Percentiles rank a stretch among this genome's conserved stretches.
phyloP scores from a whole-genome alignment of 2,888 invertebrate species.

The Agriopis marginaria region DNA sequence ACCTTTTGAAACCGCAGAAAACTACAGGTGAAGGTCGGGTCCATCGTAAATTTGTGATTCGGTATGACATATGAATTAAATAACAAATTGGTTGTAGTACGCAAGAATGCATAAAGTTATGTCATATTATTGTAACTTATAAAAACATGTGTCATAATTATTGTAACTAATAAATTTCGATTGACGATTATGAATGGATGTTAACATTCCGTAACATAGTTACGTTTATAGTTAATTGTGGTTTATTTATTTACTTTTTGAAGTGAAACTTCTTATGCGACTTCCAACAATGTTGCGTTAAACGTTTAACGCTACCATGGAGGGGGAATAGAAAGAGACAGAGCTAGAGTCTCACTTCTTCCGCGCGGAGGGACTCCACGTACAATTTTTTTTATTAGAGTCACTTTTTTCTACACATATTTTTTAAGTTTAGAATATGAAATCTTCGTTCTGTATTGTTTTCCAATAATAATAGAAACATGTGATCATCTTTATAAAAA shows the following conservation, averaged over 20 bases:
- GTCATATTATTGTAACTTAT: conserved; percentile 23
- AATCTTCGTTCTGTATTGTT: not conserved
- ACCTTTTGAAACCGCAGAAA: conserved; percentile 24
- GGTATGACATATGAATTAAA: conserved; percentile 29
- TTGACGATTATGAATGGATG: conserved; percentile 7
- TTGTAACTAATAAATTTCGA: conserved; percentile 7
- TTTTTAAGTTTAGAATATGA: too few relatives aligned
- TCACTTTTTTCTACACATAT: too few relatives aligned
- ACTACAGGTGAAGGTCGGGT: conserved; percentile 28
- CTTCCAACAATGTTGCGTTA: too few relatives aligned
- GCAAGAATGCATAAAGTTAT: conserved; percentile 22
- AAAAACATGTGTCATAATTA: conserved; percentile 6
- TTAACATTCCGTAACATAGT: conserved; percentile 2
- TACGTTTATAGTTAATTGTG: not conserved
- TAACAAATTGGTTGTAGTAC: conserved; percentile 27
- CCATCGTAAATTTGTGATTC: conserved; percentile 31
- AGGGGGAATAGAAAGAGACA: too few relatives aligned
- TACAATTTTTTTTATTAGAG: too few relatives aligned
- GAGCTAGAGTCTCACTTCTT: too few relatives aligned
- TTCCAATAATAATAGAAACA: not conserved
- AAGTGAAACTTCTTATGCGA: too few relatives aligned
- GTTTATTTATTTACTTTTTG: not conserved
- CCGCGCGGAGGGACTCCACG: too few relatives aligned
- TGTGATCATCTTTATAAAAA: not conserved
- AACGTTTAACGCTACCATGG: too few relatives aligned